Evolutionary conservation across 2,113 vertebrate species (phyloP), one percentile per base, ranked within the genome.

Genomic region (Erythrocebus patas): DNA sequence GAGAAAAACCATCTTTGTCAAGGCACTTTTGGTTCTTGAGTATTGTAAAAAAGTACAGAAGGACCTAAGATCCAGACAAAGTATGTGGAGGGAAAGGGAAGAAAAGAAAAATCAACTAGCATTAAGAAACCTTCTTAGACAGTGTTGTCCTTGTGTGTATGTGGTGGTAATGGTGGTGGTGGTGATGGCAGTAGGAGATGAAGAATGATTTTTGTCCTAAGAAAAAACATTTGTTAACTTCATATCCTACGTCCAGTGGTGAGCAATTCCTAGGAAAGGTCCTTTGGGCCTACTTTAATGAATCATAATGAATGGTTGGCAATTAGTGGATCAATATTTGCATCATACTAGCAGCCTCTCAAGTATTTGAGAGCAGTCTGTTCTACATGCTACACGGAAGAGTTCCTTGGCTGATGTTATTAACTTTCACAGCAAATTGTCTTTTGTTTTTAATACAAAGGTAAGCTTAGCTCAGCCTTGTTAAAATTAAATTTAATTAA

Each of bases 111-210:
- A 9, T 8, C 18, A 6, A 55, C 4, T 16, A 30, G n/a, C 14
- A 76, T 5, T 27, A 75, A 22, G 30, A 32, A 43, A 52, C 0
- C 9, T 6, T 20, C 5, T 11, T 12, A 32, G 20, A 1, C 32
- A 20, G 30, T 2, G 3, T 8, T 17, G 18, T 5, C 32, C 5
- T 55, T 66, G 18, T 30, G 40, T 4, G 20, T 6, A 5, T 0
- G 0, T 20, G 3, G 2, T 25, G 7, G 22, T 23, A 43, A 55
- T 64, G 61, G 61, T 25, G 7, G 38, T 17, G 43, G 55, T 64
- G 27, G 61, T 13, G 61, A 64, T 6, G 40, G 13, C 1, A 1
- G 8, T 2, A 0, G 9, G 12, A 2, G 8, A 12, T 2, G 5
- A 61, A 59, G 40, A 1, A 5, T 16, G 8, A 8, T 23, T 66